Evolutionary conservation across 2,888 invertebrate genomes (phyloP).

Genomic region (Callinectes sapidus): DNA sequence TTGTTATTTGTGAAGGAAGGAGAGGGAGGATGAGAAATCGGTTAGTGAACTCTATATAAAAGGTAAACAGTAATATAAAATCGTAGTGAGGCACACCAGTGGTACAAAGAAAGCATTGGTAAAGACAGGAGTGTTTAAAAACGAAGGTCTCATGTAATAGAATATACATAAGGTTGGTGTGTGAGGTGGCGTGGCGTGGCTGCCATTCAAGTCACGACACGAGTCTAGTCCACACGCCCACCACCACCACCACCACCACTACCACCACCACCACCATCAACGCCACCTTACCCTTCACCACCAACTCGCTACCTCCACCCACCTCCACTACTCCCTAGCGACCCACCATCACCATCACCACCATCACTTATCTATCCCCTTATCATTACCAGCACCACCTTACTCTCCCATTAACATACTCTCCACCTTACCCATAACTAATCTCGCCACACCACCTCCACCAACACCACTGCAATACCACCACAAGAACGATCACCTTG

Average conservation of each 20-base stretch:
- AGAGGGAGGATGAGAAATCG: neutral
- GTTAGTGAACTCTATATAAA: neutral
- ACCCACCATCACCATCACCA: neutral
- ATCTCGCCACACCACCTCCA: neutral
- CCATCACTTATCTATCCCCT: neutral
- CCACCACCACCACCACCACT: constrained; percentile 14
- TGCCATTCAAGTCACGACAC: constrained; percentile 29
- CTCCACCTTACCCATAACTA: neutral
- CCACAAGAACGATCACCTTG: neutral
- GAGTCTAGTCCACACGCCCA: constrained; percentile 19
- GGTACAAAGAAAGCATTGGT: neutral
- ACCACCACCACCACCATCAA: constrained; percentile 22
- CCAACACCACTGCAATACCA: neutral
- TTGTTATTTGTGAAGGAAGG: neutral
- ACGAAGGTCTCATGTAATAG: neutral
- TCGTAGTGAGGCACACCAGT: neutral
- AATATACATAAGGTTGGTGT: constrained; percentile 18
- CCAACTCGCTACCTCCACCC: neutral
- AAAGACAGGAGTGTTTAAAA: neutral
- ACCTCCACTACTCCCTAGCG: neutral
- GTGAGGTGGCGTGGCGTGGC: constrained; percentile 30
- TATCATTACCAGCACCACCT: constrained; percentile 8
- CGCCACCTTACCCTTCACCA: neutral
- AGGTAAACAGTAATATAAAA: neutral
- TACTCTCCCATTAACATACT: neutral